Base-by-base conservation (phyloP, 2,888 invertebrate genomes). In the Papilio gigon region DNA sequence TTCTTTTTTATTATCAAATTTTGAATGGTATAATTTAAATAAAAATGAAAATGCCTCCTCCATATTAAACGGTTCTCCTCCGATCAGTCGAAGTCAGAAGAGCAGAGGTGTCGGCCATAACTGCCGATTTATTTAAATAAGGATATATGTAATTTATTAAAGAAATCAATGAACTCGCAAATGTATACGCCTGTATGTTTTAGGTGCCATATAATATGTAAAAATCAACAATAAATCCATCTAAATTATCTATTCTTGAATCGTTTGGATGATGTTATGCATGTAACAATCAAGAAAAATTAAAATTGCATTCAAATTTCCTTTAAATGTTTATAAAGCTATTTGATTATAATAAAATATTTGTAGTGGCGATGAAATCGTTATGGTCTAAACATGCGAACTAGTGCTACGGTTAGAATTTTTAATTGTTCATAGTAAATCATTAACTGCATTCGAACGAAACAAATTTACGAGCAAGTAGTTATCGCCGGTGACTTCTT, bases 121-220 rank as follows among this genome's bases (percentile, higher is more conserved):
- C 83, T 80, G 83, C 80, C 68, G 76, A 86, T 85, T 87, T 86
- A 87, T 87, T 84, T 77, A 84, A 85, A 86, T 86, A 71, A 67
- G 72, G 63, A 65, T 67, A 65, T 67, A 70, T 58, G 65, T 70
- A 72, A 75, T 75, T 75, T 75, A 75, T 75, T 68, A 63, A 63
- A 68, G 50, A 60, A 70, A 66, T 70, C 70, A 68, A 67, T 73
- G 71, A 65, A 65, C 65, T 65, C 30, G 50, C 65, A 30, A 65
- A 69, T 70, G 59, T 59, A 65, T 69, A 62, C 67, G 68, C 65
- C 64, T 68, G 67, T 71, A 64, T 72, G 69, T 67, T 67, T 71
- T 62, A 62, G 56, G 67, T 72, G 68, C 40, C 70, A 67, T 68
- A 67, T 68, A 62, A 67, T 71, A 64, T 68, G 70, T 71, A 71